Evolutionary conservation across 2,888 invertebrate species (phyloP).

Genomic region (Lagria hirta): DNA sequence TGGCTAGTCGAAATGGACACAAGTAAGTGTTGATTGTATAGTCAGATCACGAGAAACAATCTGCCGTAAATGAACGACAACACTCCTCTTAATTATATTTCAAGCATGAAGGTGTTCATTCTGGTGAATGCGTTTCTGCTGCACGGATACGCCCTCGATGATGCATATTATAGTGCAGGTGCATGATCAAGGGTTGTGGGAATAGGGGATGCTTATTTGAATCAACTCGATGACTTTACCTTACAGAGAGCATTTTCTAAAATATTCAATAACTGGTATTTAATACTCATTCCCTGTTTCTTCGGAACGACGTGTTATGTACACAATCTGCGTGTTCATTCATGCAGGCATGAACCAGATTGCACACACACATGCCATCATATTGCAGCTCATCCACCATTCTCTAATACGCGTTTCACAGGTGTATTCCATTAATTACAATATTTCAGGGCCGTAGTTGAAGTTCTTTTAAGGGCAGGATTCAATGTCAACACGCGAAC

Average conservation of each 20-base stretch:
- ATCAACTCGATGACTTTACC: too few relatives aligned
- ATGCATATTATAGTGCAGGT: constrained; percentile 26
- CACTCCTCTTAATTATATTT: constrained; percentile 32
- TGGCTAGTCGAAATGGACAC: constrained; percentile 91
- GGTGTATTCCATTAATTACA: constrained; percentile 19
- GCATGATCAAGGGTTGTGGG: constrained; percentile 7
- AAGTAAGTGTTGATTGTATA: constrained; percentile 64
- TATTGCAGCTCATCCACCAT: constrained; percentile 39
- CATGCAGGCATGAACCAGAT: constrained; percentile 40
- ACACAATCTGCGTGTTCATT: constrained; percentile 40
- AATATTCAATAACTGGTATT: too few relatives aligned
- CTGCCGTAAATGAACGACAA: constrained; percentile 34
- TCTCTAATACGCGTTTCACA: constrained; percentile 29
- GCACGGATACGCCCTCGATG: constrained; percentile 45
- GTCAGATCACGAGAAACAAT: not conserved
- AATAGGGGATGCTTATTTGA: not conserved
- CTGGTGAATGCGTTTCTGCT: constrained; percentile 46
- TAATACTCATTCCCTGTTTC: not conserved
- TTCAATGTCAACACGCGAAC: constrained; percentile 87
- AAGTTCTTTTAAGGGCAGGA: constrained; percentile 78
- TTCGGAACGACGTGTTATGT: constrained; percentile 28
- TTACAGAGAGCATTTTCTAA: too few relatives aligned
- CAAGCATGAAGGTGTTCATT: constrained; percentile 41
- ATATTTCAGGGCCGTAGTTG: constrained; percentile 71
- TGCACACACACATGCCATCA: constrained; percentile 44